A percentile compares a stretch with the other conserved stretches of the same genome.
Conservation (phyloP, 2,888 invertebrate species). For the Spisula subtruncata region DNA sequence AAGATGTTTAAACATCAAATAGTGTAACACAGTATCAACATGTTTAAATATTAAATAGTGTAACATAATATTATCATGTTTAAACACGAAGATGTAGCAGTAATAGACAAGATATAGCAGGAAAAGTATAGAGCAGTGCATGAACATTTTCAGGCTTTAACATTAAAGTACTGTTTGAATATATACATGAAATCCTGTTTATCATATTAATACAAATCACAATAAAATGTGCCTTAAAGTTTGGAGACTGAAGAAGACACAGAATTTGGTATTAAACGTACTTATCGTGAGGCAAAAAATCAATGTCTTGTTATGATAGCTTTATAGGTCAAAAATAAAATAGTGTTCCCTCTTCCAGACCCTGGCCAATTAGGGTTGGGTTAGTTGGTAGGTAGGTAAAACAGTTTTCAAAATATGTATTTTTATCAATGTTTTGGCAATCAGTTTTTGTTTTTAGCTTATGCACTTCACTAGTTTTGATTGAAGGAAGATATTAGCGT, state of each 20-base stretch:
- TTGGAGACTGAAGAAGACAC: neutral
- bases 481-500: too few relatives aligned
- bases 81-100: conserved; percentile 10
- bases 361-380: too few relatives aligned
- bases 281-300: too few relatives aligned
- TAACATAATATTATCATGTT: conserved; percentile 9
- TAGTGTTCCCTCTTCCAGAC: too few relatives aligned
- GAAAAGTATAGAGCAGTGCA: neutral
- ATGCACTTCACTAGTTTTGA: too few relatives aligned
- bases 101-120: neutral
- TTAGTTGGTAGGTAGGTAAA: too few relatives aligned
- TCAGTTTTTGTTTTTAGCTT: too few relatives aligned
- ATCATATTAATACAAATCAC: neutral
- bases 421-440: too few relatives aligned
- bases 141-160: neutral
- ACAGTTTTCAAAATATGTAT: too few relatives aligned
- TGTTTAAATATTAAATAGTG: neutral
- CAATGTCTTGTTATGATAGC: too few relatives aligned
- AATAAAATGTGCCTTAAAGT: neutral
- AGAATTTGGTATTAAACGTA: neutral
- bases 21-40: conserved; percentile 14
- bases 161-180: neutral
- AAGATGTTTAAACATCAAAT: neutral
- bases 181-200: too few relatives aligned
- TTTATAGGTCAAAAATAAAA: too few relatives aligned